These are phyloP conservation scores for Microhierax caerulescens DNA, from an alignment of 2,797 vertebrate species.

Conservation along the genomic window DNA sequence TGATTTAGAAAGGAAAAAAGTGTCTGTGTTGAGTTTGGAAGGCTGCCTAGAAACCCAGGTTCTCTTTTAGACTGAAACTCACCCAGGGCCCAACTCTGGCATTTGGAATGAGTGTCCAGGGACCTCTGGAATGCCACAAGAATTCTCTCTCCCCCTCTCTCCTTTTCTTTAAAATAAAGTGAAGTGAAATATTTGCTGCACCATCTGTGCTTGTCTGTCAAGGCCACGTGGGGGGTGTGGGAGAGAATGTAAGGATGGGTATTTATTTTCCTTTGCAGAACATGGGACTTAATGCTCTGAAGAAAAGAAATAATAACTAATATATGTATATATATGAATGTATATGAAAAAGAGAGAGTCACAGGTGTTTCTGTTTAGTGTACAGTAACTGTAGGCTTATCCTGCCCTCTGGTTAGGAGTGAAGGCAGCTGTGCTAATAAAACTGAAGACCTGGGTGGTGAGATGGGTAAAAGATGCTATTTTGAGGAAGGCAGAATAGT, in stretches of 20 bases:
- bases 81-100: conserved; percentile 66
- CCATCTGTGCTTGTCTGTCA: conserved; percentile 62
- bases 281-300: conserved; percentile 33
- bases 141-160: conserved; percentile 70
- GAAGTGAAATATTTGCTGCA: conserved; percentile 75
- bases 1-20: conserved; percentile 68
- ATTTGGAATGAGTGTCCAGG: conserved; percentile 76
- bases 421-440: conserved; percentile 72
- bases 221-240: conserved; percentile 49
- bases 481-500: conserved; percentile 17
- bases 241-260: conserved; percentile 19
- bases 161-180: conserved; percentile 75
- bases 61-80: conserved; percentile 67
- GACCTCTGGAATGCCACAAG: conserved; percentile 78
- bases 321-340: conserved; percentile 12
- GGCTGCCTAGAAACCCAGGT: conserved; percentile 73
- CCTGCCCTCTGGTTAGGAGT: conserved; percentile 48
- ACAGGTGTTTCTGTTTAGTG: conserved; percentile 72
- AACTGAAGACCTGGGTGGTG: conserved; percentile 50
- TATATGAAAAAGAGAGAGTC: conserved; percentile 39
- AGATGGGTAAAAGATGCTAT: conserved; percentile 28
- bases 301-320: conserved; percentile 52
- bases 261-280: conserved; percentile 67
- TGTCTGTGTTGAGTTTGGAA: conserved; percentile 76
- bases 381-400: conserved; percentile 57